Evolutionary conservation across 2,113 vertebrate species (phyloP), one percentile per base, ranked within the genome.

Genomic region (Colinus virginianus): DNA sequence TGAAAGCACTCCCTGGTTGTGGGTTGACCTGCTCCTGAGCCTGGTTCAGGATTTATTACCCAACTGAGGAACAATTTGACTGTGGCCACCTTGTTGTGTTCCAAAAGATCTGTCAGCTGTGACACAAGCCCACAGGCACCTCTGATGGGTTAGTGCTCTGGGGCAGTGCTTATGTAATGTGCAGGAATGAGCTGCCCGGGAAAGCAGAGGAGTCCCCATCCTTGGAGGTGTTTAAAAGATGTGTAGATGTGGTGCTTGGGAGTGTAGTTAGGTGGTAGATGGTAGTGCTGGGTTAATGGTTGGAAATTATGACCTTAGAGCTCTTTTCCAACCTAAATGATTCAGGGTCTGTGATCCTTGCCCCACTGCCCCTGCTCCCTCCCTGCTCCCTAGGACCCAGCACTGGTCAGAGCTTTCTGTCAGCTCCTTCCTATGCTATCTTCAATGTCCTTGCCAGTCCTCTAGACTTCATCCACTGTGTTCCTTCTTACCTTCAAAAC

Each of bases 51-150:
- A 36, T 56, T 78, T 87, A 81, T 43, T 63, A 26, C 40, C 36
- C 53, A 92, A 3, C 4, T 75, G 32, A 78, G n/a, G 62, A 71
- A 40, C 18, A n/a, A 7, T 43, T 71, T 26, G 84, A 25, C 61
- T 74, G 21, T 36, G 69, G 46, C 32, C n/a, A n/a, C 49, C 19
- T 78, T 78, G 13, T 42, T 55, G 75, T 53, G 30, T 78, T 53
- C 28, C 63, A 71, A 49, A 59, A 76, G 63, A 18, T 92, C 46
- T 62, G 23, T 64, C 48, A 90, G 40, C 43, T 71, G 53, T 48
- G 43, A 51, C 48, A 76, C 0, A 1, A 84, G 8, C 13, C 63
- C 32, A 0, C 23, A 34, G 34, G 6, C 40, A 40, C 30, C n/a
- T 83, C n/a, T 46, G 46, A 34, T 55, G 59, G 36, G 9, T 38